Conservation (phyloP, 2,797 vertebrate genomes). For the Lagorchestes hirsutus region DNA sequence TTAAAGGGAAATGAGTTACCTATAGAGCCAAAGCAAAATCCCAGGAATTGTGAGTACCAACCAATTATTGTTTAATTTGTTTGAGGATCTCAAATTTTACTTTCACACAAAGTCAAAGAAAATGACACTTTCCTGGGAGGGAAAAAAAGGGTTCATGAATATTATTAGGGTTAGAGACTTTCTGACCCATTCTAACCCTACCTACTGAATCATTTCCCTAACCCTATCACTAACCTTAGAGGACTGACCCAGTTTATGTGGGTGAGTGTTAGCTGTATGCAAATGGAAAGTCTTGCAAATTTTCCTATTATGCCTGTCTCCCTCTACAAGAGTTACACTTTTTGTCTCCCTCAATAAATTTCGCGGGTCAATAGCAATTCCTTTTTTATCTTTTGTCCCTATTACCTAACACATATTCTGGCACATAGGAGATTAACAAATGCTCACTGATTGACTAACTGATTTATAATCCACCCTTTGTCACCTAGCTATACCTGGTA, state of each 20-base stretch:
- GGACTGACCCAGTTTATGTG: neutral
- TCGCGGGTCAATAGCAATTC: neutral
- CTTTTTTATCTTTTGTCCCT: neutral
- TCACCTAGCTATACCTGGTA: neutral
- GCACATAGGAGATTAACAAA: neutral
- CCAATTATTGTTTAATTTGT: neutral
- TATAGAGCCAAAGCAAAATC: neutral
- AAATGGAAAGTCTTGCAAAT: neutral
- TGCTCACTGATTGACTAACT: neutral
- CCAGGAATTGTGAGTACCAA: neutral
- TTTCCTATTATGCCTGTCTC: neutral
- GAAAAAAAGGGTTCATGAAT: neutral
- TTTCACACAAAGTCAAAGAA: neutral
- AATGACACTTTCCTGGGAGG: neutral
- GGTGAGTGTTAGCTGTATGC: neutral
- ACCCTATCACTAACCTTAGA: neutral
- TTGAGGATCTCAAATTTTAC: neutral
- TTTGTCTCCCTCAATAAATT: neutral
- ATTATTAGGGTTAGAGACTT: neutral
- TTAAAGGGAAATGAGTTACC: neutral
- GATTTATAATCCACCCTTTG: neutral
- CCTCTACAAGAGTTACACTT: neutral
- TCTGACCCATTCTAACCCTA: neutral
- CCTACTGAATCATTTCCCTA: neutral
- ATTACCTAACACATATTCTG: neutral